Conservation (phyloP, 2,113 vertebrate species). For the Periophthalmus modestus region DNA sequence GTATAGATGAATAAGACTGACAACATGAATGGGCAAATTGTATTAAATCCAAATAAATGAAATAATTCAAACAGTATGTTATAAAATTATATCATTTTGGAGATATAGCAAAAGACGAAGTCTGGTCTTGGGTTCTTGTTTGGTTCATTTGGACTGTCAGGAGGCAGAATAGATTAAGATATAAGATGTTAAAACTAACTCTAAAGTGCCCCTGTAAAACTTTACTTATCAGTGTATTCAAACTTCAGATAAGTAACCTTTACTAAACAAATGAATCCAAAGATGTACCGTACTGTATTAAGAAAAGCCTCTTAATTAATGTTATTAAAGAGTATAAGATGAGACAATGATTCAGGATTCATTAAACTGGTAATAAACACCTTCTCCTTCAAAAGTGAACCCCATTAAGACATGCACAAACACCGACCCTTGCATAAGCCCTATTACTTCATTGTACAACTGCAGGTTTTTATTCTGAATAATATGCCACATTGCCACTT, state of each 20-base stretch:
- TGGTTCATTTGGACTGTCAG: background rate
- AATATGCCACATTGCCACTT: background rate
- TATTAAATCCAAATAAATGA: too few species aligned
- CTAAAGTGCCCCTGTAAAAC: background rate
- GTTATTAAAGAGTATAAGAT: background rate
- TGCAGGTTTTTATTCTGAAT: background rate
- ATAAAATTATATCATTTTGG: too few species aligned
- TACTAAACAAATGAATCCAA: background rate
- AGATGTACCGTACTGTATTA: background rate
- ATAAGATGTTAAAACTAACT: background rate
- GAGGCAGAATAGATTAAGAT: background rate
- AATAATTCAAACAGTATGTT: too few species aligned
- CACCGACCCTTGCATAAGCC: background rate
- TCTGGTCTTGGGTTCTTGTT: background rate
- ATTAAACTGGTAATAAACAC: background rate
- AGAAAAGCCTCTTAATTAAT: background rate
- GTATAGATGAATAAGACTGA: too few species aligned
- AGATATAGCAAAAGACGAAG: too few species aligned
- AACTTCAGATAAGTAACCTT: background rate
- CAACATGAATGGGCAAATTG: too few species aligned
- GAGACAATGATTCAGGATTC: background rate
- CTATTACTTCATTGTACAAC: background rate
- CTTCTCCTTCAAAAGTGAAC: background rate
- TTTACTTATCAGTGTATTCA: background rate
- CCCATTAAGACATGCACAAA: background rate